A percentile compares a stretch with the other conserved stretches of the same genome.
These are phyloP conservation scores for Pyrgus malvae DNA, from an alignment of 2,888 invertebrate genomes.

Conservation along the genomic window DNA sequence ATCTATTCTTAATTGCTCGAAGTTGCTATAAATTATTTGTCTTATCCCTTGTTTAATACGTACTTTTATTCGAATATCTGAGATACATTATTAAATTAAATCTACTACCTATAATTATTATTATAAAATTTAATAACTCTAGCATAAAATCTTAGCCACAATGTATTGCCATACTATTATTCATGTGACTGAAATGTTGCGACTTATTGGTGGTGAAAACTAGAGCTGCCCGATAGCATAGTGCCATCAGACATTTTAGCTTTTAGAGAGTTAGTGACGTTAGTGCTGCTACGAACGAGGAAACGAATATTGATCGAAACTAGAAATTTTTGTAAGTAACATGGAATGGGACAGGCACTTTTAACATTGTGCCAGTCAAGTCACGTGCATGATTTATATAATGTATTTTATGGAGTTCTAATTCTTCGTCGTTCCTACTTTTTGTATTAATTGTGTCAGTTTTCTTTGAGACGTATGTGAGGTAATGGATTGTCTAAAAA, in stretches of 20 bases:
- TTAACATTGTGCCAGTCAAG: constrained; percentile 26
- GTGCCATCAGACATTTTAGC: constrained; percentile 78
- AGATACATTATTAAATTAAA: not conserved
- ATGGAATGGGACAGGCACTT: constrained; percentile 14
- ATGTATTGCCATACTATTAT: constrained; percentile 30
- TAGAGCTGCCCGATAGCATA: constrained; percentile 64
- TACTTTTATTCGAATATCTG: constrained; percentile 4
- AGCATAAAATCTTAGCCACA: constrained; percentile 31
- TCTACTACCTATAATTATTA: too few relatives aligned
- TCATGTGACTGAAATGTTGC: constrained; percentile 42
- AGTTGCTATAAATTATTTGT: constrained; percentile 3
- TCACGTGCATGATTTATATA: constrained; percentile 48
- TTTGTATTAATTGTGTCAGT: constrained; percentile 75
- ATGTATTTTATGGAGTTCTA: constrained; percentile 39
- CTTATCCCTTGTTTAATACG: constrained; percentile 3
- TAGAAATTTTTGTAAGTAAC: constrained; percentile 61
- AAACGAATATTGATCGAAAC: constrained; percentile 77
- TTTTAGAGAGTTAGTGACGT: constrained; percentile 65
- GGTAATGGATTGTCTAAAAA: constrained; percentile 61
- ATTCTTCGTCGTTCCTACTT: constrained; percentile 72
- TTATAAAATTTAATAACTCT: constrained; percentile 14
- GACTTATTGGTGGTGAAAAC: constrained; percentile 39
- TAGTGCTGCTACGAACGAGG: constrained; percentile 73
- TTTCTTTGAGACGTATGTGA: constrained; percentile 62
- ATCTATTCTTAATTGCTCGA: constrained; percentile 2